A percentile compares a stretch with the other conserved stretches of the same genome.
These are phyloP conservation scores for Heterotilapia buettikoferi DNA, from an alignment of 2,113 vertebrate genomes.

Conservation along the genomic window DNA sequence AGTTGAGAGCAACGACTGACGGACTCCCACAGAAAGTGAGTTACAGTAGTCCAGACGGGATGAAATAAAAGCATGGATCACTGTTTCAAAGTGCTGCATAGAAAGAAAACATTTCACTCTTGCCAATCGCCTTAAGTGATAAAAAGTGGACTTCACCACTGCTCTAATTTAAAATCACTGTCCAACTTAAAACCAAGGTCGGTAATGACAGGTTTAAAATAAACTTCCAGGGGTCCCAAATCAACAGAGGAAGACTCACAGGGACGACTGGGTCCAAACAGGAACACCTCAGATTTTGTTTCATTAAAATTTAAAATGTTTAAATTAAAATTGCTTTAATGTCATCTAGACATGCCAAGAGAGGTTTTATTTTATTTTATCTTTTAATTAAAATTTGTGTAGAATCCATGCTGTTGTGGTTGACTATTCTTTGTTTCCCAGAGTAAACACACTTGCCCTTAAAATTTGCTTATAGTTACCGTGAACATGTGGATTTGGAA, in stretches of 20 bases:
- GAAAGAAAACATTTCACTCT: background rate
- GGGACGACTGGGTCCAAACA: background rate
- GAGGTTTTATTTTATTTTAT: background rate
- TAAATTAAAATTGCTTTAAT: background rate
- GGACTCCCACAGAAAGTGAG: too few relatives aligned
- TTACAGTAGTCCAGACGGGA: too few relatives aligned
- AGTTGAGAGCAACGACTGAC: too few relatives aligned
- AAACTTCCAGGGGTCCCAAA: background rate
- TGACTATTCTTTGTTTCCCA: background rate
- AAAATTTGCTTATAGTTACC: background rate
- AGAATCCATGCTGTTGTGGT: background rate
- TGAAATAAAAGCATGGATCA: too few relatives aligned
- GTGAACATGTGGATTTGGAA: background rate
- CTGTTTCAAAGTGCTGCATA: too few relatives aligned
- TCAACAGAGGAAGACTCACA: background rate
- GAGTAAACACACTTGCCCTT: background rate
- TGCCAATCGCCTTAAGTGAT: background rate
- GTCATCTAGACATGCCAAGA: background rate
- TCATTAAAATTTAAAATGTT: background rate
- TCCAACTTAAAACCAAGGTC: background rate
- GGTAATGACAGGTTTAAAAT: background rate
- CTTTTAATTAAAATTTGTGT: background rate
- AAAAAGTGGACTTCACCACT: background rate
- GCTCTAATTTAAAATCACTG: background rate
- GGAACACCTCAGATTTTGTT: background rate